Conservation (phyloP, 1,140 invertebrate species). For the Aradophagus sp. region DNA sequence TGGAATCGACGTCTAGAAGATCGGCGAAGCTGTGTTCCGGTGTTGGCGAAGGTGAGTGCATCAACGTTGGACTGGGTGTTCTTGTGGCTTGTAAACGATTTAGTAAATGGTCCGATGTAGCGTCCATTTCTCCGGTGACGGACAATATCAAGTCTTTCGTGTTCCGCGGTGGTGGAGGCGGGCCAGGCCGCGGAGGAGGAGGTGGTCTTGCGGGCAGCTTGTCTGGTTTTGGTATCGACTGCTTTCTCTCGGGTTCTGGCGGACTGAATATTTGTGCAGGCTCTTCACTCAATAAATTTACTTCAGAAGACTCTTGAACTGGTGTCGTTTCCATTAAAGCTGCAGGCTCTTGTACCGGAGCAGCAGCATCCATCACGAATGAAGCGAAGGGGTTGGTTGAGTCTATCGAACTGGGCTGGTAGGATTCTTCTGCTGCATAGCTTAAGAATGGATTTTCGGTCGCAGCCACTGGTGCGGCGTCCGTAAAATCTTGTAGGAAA, state of each 20-base stretch:
- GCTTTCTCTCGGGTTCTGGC: conserved; percentile 29
- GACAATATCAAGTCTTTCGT: conserved; percentile 90
- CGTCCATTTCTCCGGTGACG: conserved; percentile 91
- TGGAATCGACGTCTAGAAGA: conserved; percentile 77
- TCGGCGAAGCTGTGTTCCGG: conserved; percentile 83
- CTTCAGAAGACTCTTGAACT: conserved; percentile 10
- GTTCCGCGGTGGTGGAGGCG: conserved; percentile 79
- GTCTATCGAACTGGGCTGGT: conserved; percentile 63
- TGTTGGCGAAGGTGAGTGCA: conserved; percentile 89
- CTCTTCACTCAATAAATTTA: conserved; percentile 55
- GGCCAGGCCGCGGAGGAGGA: conserved; percentile 73
- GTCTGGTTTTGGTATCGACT: conserved; percentile 26
- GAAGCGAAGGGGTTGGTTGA: conserved; percentile 79
- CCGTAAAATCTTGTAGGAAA: conserved; percentile 79
- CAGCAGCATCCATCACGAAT: conserved; percentile 66
- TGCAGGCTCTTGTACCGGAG: conserved; percentile 29
- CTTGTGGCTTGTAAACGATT: conserved; percentile 87
- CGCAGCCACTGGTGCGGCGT: conserved; percentile 41
- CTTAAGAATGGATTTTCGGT: conserved; percentile 79
- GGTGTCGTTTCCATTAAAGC: conserved; percentile 36
- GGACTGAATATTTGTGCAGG: conserved; percentile 20
- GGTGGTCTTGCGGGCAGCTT: conserved; percentile 69
- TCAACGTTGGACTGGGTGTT: conserved; percentile 87
- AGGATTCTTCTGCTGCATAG: conserved; percentile 70
- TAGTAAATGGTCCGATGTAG: conserved; percentile 87